Evolutionary conservation across 2,797 vertebrate genomes (phyloP).

Genomic region (Hozukius guyotensis): DNA sequence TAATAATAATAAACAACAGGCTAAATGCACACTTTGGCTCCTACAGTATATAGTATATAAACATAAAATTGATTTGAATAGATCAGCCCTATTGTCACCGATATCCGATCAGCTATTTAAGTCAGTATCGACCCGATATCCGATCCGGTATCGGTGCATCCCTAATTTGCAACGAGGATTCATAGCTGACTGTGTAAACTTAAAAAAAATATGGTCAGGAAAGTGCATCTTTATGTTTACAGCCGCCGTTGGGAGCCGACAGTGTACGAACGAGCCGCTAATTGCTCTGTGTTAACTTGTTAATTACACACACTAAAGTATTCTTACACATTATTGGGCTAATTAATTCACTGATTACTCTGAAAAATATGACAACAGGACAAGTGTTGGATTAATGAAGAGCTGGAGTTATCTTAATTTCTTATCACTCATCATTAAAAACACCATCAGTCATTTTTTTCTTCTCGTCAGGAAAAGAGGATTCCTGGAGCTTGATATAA

Average conservation of each 20-base stretch:
- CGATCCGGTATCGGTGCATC: too few relatives aligned
- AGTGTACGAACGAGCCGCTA: constrained; percentile 53
- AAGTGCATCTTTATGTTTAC: constrained; percentile 33
- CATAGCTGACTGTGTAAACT: not conserved
- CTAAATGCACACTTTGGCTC: too few relatives aligned
- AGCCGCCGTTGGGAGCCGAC: constrained; percentile 18
- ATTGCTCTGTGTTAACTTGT: constrained; percentile 69
- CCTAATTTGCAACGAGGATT: not conserved
- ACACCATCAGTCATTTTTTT: not conserved
- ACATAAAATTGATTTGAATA: too few relatives aligned
- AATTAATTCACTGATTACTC: constrained; percentile 57
- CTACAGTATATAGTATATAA: too few relatives aligned
- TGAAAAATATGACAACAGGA: constrained; percentile 47
- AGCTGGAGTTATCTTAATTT: not conserved
- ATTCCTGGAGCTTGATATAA: not conserved
- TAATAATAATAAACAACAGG: too few relatives aligned
- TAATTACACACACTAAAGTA: constrained; percentile 65
- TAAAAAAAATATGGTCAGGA: not conserved
- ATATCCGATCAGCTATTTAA: too few relatives aligned
- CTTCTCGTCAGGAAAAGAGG: not conserved
- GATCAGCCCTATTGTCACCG: too few relatives aligned
- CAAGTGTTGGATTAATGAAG: constrained; percentile 30
- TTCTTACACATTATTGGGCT: constrained; percentile 55
- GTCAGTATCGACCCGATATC: too few relatives aligned
- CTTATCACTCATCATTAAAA: constrained; percentile 24